These are phyloP conservation scores for Micromesistius poutassou DNA, from an alignment of 2,797 vertebrate genomes.

Conservation along the genomic window DNA sequence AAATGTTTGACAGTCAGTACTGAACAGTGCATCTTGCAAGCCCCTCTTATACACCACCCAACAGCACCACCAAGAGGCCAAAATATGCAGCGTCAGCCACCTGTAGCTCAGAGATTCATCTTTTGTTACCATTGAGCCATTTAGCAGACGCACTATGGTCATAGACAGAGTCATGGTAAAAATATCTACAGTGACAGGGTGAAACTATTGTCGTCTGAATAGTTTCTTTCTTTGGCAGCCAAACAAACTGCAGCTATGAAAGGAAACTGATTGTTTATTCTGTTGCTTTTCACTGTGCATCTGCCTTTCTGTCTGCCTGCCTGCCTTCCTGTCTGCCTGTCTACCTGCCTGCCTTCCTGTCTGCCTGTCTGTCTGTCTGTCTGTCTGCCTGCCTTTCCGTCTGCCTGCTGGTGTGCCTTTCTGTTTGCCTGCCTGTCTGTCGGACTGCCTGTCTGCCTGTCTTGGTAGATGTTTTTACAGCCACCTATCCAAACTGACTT, in stretches of 20 bases:
- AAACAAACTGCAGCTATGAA: background rate
- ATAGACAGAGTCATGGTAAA: too few relatives aligned
- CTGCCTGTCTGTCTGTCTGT: background rate
- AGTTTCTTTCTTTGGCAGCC: background rate
- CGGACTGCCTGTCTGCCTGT: constrained; percentile 27
- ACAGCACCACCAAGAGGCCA: background rate
- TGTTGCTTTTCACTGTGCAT: background rate
- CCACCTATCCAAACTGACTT: constrained; percentile 65
- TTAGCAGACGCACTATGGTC: background rate
- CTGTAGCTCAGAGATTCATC: background rate
- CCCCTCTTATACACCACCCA: background rate
- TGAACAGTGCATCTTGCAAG: background rate
- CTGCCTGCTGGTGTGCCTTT: background rate
- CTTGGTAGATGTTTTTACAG: constrained; percentile 80
- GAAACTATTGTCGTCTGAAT: background rate
- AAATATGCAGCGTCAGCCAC: background rate
- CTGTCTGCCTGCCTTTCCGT: background rate
- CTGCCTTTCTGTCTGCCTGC: background rate
- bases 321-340: background rate
- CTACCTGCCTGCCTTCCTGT: constrained; percentile 5
- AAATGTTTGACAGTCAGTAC: background rate
- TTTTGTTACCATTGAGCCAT: background rate
- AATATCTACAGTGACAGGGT: too few relatives aligned
- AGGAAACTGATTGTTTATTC: background rate
- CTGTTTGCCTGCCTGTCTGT: background rate